Evolutionary conservation across 2,888 invertebrate genomes (phyloP), one percentile per base, ranked within the genome.

Genomic region (Onchidella celtica): DNA sequence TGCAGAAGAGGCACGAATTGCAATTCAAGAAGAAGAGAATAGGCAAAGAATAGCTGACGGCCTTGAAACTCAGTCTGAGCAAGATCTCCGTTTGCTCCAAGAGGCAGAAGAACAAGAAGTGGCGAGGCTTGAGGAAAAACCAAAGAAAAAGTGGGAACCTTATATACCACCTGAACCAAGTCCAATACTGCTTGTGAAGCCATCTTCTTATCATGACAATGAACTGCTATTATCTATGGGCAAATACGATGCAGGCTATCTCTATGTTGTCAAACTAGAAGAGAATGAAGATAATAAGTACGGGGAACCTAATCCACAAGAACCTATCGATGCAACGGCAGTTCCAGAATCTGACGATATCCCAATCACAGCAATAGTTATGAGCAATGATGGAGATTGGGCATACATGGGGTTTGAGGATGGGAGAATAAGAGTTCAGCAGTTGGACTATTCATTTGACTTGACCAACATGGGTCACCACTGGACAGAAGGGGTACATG

Each of bases 11-110:
- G 69, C 73, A 40, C 36, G 66, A 34, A 66, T 79, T 59, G 59
- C 73, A n/a, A 78, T 72, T 29, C 3, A 63, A n/a, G 84, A 83
- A 24, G 70, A 70, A 40, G 78, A 74, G 27, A 74, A 82, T 78
- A 34, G 73, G 40, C 40, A 27, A 40, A 57, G 38, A 65, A 59
- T 83, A 3, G 76, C 57, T 0, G 72, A 78, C n/a, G 81, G 81
- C 11, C 3, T 80, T 24, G 84, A 84, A 68, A 83, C 83, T 9
- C 73, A 80, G n/a, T 80, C 79, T 0, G 68, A 84, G 63, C 84
- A 84, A 66, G 69, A 82, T 34, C 34, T 82, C 3, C 66, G 84
- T 3, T 32, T 79, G n/a, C 57, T 75, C 32, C 40, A 34, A 32
- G 84, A 84, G 29, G 72, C 76, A n/a, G 75, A 72, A 4, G 77